Evolutionary conservation across 2,888 invertebrate species (phyloP).

Genomic region (Labia minor): DNA sequence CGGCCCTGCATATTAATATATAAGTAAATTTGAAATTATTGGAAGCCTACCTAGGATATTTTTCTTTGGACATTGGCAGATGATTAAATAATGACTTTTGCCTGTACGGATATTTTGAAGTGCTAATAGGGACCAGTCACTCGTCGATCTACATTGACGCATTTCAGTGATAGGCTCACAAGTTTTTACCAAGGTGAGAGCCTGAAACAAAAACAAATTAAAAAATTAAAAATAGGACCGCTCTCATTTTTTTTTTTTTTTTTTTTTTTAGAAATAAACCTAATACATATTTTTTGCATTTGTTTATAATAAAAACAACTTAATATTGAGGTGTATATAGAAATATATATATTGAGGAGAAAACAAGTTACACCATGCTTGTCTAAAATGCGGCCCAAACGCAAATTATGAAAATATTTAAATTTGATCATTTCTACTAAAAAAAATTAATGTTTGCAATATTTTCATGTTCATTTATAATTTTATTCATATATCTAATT

Average conservation of each 20-base stretch:
- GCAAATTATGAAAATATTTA: too few species aligned
- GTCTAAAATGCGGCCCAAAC: too few species aligned
- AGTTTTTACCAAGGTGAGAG: slow-evolving; percentile 82
- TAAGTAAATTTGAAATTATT: too few species aligned
- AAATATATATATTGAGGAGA: too few species aligned
- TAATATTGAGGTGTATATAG: too few species aligned
- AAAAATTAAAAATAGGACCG: neutral
- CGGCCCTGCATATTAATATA: too few species aligned
- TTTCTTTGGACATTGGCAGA: slow-evolving; percentile 78
- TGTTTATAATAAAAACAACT: slow-evolving; percentile 15
- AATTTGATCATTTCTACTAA: too few species aligned
- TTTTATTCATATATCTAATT: too few species aligned
- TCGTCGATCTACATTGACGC: slow-evolving; percentile 74
- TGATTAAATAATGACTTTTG: slow-evolving; percentile 86
- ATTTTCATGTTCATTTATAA: too few species aligned
- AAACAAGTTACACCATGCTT: too few species aligned
- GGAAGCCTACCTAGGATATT: slow-evolving; percentile 62
- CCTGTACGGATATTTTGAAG: slow-evolving; percentile 85
- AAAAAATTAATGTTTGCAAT: too few species aligned
- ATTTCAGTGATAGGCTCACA: slow-evolving; percentile 88
- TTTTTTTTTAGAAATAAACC: slow-evolving; percentile 22
- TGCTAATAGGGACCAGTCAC: slow-evolving; percentile 85
- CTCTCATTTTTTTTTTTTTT: slow-evolving; percentile 17
- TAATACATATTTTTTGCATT: slow-evolving; percentile 26
- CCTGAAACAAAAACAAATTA: slow-evolving; percentile 40